These are phyloP conservation scores for Etia nguti DNA, from an alignment of 2,113 vertebrate species.

Conservation along the genomic window DNA sequence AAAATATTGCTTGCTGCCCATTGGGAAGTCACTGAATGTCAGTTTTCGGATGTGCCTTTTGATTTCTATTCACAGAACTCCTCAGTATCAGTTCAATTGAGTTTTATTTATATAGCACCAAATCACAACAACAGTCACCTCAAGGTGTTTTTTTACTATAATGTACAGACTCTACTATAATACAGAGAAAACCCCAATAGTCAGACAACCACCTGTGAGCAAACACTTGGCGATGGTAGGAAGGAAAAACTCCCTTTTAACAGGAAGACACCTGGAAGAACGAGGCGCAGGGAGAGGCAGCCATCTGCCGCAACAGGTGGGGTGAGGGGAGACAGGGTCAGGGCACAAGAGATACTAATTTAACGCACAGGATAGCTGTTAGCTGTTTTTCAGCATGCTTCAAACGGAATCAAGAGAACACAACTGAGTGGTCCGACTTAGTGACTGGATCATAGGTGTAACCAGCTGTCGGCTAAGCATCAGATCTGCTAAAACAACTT, in stretches of 20 bases:
- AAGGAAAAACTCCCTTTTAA: not conserved
- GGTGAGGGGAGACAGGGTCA: not conserved
- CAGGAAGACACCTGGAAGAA: not conserved
- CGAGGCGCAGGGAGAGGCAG: not conserved
- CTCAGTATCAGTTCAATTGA: not conserved
- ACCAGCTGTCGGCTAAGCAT: not conserved
- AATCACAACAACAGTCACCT: not conserved
- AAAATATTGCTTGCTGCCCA: not conserved
- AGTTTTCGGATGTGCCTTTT: not conserved
- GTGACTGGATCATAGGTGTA: not conserved
- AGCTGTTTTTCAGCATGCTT: not conserved
- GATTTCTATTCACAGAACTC: not conserved
- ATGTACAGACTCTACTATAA: not conserved
- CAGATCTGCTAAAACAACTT: not conserved
- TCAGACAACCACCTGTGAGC: not conserved
- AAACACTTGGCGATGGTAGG: not conserved
- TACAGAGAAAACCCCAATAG: not conserved
- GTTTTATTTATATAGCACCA: not conserved
- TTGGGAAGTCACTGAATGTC: not conserved
- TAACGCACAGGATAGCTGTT: not conserved
- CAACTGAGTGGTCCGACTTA: fast-evolving
- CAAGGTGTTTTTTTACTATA: not conserved
- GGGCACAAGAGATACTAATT: not conserved
- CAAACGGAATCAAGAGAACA: no score
- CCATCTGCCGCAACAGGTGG: not conserved